Percentiles rank a stretch among this genome's conserved stretches.
Conservation (phyloP, 2,113 vertebrate species). For the Oreochromis aureus region DNA sequence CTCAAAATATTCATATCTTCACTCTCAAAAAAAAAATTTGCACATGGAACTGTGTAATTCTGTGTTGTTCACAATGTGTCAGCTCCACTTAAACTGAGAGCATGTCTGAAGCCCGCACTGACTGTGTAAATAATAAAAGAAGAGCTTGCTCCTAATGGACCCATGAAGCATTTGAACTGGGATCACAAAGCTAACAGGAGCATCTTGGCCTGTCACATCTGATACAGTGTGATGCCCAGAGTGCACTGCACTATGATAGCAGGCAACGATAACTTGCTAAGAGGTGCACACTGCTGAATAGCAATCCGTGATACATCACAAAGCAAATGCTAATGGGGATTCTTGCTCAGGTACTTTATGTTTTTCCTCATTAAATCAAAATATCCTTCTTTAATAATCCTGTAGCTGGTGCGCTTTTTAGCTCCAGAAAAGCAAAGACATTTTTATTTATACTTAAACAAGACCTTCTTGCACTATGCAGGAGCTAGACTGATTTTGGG, state of each 20-base stretch:
- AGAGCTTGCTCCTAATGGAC: slow-evolving; percentile 33
- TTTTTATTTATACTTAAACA: not conserved
- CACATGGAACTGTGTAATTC: not conserved
- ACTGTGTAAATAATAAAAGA: slow-evolving; percentile 49
- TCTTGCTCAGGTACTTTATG: not conserved
- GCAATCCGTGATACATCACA: not conserved
- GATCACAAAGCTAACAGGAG: slow-evolving; percentile 22
- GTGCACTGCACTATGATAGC: not conserved
- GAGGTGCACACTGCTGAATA: not conserved
- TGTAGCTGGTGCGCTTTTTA: not conserved
- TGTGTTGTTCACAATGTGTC: not conserved
- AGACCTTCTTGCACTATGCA: not conserved
- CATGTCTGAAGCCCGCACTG: not conserved
- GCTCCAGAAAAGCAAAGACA: not conserved
- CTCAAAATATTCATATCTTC: not conserved
- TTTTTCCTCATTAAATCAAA: not conserved
- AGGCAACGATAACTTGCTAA: not conserved
- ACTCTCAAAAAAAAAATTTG: not conserved
- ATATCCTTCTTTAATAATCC: not conserved
- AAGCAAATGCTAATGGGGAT: not conserved
- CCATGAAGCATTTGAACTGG: slow-evolving; percentile 28
- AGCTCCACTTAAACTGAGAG: not conserved
- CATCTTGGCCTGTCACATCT: slow-evolving; percentile 37
- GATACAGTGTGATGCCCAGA: slow-evolving; percentile 9
- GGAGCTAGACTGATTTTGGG: not conserved